These are phyloP conservation scores for Cataglyphis hispanica DNA, from an alignment of 1,140 invertebrate species.

Conservation along the genomic window DNA sequence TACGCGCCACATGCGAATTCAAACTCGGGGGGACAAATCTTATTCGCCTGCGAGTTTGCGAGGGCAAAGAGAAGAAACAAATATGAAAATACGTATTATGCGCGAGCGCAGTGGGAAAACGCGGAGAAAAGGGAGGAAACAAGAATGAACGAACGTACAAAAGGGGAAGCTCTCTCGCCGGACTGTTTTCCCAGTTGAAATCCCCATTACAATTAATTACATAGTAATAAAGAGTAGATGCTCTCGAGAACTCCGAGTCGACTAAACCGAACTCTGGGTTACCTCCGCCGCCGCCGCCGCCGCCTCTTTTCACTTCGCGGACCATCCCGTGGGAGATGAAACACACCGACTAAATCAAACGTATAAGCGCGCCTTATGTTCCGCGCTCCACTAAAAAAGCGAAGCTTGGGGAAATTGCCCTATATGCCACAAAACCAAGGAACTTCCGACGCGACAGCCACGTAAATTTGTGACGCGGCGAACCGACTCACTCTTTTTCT, in stretches of 20 bases:
- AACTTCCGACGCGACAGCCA: slow-evolving; percentile 69
- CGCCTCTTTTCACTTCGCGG: slow-evolving; percentile 44
- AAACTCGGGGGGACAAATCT: slow-evolving; percentile 54
- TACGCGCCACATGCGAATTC: slow-evolving; percentile 53
- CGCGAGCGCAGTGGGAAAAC: slow-evolving; percentile 52
- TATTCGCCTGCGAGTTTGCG: slow-evolving; percentile 45
- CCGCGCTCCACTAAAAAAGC: slow-evolving; percentile 66
- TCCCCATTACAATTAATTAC: slow-evolving; percentile 75
- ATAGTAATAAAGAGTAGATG: slow-evolving; percentile 68
- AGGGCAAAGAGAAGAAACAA: slow-evolving; percentile 31
- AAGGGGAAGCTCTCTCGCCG: slow-evolving; percentile 32
- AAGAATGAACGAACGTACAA: slow-evolving; percentile 55
- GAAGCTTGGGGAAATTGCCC: slow-evolving; percentile 28
- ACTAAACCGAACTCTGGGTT: slow-evolving; percentile 68
- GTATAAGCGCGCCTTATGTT: slow-evolving; percentile 72
- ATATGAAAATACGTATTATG: slow-evolving; percentile 63
- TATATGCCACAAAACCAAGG: slow-evolving; percentile 41
- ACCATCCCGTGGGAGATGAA: slow-evolving; percentile 55
- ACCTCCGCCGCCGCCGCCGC: background rate
- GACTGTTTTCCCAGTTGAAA: slow-evolving; percentile 59
- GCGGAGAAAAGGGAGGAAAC: slow-evolving; percentile 30
- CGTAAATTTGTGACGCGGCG: slow-evolving; percentile 72
- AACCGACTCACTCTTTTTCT: slow-evolving; percentile 37
- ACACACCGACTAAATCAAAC: slow-evolving; percentile 60
- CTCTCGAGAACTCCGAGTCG: slow-evolving; percentile 59